phyloP scores from a whole-genome alignment of 2,888 invertebrate genomes.

The Andrena dorsata region DNA sequence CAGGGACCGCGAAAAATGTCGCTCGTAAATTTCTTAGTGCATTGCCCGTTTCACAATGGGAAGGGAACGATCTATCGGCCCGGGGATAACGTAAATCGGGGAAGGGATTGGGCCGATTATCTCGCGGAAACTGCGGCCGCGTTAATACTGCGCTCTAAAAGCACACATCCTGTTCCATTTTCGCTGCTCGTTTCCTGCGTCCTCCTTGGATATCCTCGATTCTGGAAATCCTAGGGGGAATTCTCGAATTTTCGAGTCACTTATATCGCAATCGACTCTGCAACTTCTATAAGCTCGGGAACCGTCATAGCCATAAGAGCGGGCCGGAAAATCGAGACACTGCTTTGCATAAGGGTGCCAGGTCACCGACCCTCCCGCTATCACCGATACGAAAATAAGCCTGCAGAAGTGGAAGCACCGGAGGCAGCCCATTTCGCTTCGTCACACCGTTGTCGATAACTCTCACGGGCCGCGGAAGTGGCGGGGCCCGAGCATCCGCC shows the following conservation, averaged over 20 bases:
- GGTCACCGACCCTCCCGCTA: too few species aligned
- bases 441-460: conserved; percentile 2
- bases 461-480: not conserved
- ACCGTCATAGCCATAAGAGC: too few species aligned
- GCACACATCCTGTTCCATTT: not conserved
- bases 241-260: too few species aligned
- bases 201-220: not conserved
- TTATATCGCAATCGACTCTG: too few species aligned
- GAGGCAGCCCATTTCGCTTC: not conserved
- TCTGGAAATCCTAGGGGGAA: too few species aligned
- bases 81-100: conserved; percentile 33
- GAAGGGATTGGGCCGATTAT: conserved; percentile 37
- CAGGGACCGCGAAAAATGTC: conserved; percentile 44
- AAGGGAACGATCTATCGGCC: conserved; percentile 23
- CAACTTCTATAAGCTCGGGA: too few species aligned
- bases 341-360: too few species aligned
- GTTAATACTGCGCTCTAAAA: conserved; percentile 21
- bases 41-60: conserved; percentile 34
- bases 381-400: too few species aligned
- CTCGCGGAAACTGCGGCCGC: not conserved
- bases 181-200: not conserved
- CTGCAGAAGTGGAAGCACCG: too few species aligned
- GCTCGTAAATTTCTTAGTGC: conserved; percentile 45
- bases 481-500: not conserved
- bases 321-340: too few species aligned